Evolutionary conservation across 2,797 vertebrate genomes (phyloP).

Genomic region (Limosa lapponica): DNA sequence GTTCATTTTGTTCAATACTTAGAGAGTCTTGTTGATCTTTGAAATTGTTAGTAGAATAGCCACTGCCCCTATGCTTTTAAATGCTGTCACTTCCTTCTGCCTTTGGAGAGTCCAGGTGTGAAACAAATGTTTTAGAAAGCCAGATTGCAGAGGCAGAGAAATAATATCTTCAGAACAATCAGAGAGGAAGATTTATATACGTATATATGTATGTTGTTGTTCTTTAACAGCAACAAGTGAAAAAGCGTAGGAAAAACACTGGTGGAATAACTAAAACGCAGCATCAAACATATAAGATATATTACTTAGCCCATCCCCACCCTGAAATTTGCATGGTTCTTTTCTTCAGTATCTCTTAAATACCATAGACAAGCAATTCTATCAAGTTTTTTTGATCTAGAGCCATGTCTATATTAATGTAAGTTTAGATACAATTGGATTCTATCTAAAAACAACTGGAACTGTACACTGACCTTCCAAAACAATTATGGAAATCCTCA

Average conservation of each 20-base stretch:
- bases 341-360: neutral
- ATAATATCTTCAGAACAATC: neutral
- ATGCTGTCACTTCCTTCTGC: neutral
- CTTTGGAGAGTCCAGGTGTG: neutral
- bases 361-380: neutral
- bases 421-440: neutral
- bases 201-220: neutral
- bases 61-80: neutral
- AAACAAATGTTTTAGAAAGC: slow-evolving; percentile 5
- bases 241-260: neutral
- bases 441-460: neutral
- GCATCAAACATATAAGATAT: neutral
- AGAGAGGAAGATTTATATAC: neutral
- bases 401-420: neutral
- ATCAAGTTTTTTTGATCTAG: neutral
- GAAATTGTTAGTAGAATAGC: neutral
- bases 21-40: neutral
- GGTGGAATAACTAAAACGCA: neutral
- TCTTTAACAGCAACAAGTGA: neutral
- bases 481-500: neutral
- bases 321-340: neutral
- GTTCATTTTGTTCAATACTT: neutral
- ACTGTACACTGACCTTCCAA: neutral
- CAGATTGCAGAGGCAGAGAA: neutral
- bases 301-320: neutral